phyloP scores from a whole-genome alignment of 2,797 vertebrate genomes.

The Esox lucius region DNA sequence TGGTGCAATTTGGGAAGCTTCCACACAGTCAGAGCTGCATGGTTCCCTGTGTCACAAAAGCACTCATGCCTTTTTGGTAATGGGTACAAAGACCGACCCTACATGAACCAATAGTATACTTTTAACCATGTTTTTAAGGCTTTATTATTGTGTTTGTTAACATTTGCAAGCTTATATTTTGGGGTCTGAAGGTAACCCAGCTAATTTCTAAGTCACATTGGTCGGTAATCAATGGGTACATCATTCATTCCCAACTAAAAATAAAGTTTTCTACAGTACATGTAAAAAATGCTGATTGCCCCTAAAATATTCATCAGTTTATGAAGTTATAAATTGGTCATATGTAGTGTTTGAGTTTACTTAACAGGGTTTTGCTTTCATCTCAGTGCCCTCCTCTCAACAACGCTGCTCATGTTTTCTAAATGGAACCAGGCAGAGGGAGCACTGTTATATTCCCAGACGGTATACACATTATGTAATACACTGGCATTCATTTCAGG shows the following conservation, averaged over 20 bases:
- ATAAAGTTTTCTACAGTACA: too few relatives aligned
- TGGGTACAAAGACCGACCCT: too few relatives aligned
- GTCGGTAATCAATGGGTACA: too few relatives aligned
- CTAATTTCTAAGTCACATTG: too few relatives aligned
- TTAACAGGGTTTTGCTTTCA: constrained; percentile 34
- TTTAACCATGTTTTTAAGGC: too few relatives aligned
- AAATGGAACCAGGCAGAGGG: constrained; percentile 16
- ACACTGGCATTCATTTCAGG: background rate
- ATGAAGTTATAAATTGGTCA: constrained; percentile 27
- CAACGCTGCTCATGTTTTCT: constrained; percentile 31
- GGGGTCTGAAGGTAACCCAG: too few relatives aligned
- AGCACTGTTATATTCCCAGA: constrained; percentile 20
- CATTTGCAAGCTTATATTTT: too few relatives aligned
- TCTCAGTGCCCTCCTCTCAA: constrained; percentile 30
- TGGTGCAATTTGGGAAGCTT: background rate
- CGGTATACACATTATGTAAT: constrained; percentile 1
- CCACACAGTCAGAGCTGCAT: constrained; percentile 14
- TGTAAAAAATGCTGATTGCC: too few relatives aligned
- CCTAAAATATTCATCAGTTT: background rate
- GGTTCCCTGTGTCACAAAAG: background rate
- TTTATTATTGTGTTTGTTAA: too few relatives aligned
- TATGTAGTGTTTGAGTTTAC: constrained; percentile 29
- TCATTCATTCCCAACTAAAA: too few relatives aligned
- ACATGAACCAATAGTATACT: too few relatives aligned
- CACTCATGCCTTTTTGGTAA: background rate